phyloP scores from a whole-genome alignment of 2,113 vertebrate species.

The Aptenodytes forsteri region DNA sequence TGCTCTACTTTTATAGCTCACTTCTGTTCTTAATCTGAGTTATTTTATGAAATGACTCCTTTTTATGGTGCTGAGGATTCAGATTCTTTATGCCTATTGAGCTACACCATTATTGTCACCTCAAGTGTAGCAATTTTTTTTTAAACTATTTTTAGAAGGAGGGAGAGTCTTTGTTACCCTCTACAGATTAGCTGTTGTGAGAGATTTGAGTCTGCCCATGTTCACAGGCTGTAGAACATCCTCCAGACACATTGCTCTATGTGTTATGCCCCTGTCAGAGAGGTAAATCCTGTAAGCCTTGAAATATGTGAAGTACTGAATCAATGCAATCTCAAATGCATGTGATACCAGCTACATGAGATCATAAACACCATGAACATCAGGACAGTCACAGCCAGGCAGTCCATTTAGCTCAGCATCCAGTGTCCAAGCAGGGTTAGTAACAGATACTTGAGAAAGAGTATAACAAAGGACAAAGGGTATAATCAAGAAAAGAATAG shows the following conservation, averaged over 20 bases:
- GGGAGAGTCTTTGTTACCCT: neutral
- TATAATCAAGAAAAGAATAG: neutral
- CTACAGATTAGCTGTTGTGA: neutral
- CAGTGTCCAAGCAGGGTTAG: neutral
- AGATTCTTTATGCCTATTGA: constrained; percentile 20
- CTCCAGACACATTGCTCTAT: neutral
- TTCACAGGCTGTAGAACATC: neutral
- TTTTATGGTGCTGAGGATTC: constrained; percentile 23
- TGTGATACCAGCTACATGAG: neutral
- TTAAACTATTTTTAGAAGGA: neutral
- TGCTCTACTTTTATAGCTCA: constrained; percentile 45
- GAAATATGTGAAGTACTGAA: neutral
- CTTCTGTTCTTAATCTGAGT: constrained; percentile 27
- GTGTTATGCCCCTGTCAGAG: neutral
- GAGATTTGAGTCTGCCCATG: neutral
- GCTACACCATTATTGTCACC: neutral
- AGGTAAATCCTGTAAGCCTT: neutral
- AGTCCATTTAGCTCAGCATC: neutral
- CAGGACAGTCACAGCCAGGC: neutral
- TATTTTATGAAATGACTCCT: constrained; percentile 29
- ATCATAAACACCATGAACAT: neutral
- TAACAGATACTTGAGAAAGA: neutral
- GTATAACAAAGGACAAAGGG: neutral
- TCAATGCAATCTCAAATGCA: neutral
- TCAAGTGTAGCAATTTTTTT: neutral